A percentile compares a stretch with the other conserved stretches of the same genome.
Evolutionary conservation across 2,113 vertebrate species (phyloP).

Genomic region (Phalacrocorax aristotelis): DNA sequence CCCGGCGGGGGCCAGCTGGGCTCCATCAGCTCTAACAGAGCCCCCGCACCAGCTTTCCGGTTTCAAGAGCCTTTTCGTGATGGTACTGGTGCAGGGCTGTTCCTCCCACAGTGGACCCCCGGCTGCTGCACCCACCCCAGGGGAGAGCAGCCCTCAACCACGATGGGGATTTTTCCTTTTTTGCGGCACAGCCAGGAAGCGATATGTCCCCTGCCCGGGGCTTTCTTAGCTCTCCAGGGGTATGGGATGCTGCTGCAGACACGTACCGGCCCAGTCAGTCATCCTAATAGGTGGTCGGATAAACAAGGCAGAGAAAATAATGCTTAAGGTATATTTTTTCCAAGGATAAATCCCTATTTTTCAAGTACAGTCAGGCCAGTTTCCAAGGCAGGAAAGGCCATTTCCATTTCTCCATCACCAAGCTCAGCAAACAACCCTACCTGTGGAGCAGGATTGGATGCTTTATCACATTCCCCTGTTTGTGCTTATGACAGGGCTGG

Average conservation of each 20-base stretch:
- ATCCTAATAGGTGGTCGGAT: rapidly evolving
- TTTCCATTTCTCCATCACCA: background rate
- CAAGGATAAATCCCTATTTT: background rate
- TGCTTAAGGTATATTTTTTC: rapidly evolving
- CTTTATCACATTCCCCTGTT: background rate
- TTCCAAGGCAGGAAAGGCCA: background rate
- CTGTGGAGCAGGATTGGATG: background rate
- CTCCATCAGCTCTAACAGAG: background rate
- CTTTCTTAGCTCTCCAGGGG: background rate
- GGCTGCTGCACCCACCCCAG: background rate
- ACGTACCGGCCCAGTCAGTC: rapidly evolving
- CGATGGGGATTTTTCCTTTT: background rate
- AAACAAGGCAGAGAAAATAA: background rate
- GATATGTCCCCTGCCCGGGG: rapidly evolving
- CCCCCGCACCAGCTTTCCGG: background rate
- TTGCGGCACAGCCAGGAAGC: background rate
- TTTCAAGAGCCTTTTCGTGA: background rate
- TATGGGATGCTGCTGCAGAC: background rate
- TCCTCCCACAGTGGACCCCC: rapidly evolving
- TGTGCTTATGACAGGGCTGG: background rate
- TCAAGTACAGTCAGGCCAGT: background rate
- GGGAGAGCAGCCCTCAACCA: rapidly evolving
- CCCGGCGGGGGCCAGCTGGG: rapidly evolving
- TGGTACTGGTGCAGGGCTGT: no score
- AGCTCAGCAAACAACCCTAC: background rate